Evolutionary conservation across 2,888 invertebrate genomes (phyloP), one percentile per base, ranked within the genome.

Genomic region (Hypomecis atomaria): DNA sequence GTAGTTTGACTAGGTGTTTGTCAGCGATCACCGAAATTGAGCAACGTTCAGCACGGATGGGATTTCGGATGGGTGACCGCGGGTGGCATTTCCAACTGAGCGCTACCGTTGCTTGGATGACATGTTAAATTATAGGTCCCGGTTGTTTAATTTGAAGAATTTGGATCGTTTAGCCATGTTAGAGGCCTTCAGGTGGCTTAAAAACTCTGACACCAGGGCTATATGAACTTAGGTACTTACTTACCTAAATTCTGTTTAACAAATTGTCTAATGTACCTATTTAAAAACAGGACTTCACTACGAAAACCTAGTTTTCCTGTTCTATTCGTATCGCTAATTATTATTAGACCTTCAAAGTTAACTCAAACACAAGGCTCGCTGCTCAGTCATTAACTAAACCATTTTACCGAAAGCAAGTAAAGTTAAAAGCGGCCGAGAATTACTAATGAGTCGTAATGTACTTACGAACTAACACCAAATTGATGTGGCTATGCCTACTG

Each of bases 361-460:
- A 11, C 53, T 33, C 7, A 34, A 53, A 43, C 11, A 53, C 54
- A 34, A 34, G 33, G 42, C 40, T 49, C 38, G 38, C 52, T 54
- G 34, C 43, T 54, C 44, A 43, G 33, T 38, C 54, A 54, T 54
- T 44, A 54, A 54, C 43, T 43, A 54, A 53, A 43, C 43, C 54
- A 10, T 54, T 54, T 42, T 43, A 9, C 52, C 52, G 13, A 52
- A 52, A 23, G 53, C 23, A 43, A 44, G 34, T 44, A 6, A 42
- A 56, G 56, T 47, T 48, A 47, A 56, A 56, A 56, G 56, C 56
- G 38, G 38, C 23, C 13, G 43, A n/a, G 47, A 53, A 59, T 55
- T 23, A 23, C 40, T 55, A 61, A 55, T 61, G 54, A 43, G 43
- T 61, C 36, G 52, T 45, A 57, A 53, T 45, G 56, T 44, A 60